phyloP scores from a whole-genome alignment of 2,113 vertebrate genomes.

The Psilopogon haemacephalus region DNA sequence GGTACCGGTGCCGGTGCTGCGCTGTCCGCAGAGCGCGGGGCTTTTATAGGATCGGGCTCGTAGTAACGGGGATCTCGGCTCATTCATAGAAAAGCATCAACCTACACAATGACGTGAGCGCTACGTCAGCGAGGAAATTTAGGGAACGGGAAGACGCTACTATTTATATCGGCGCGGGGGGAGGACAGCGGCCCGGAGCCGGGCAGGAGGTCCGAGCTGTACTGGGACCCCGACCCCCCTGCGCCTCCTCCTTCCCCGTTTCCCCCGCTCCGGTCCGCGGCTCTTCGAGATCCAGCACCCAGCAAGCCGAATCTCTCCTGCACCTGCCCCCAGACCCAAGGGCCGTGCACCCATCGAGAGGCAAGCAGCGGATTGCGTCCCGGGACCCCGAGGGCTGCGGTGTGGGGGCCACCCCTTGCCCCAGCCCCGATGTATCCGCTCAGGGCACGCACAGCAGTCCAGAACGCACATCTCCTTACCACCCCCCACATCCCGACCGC shows the following conservation, averaged over 20 bases:
- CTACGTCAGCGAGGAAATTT: slow-evolving; percentile 70
- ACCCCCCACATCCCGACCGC: too few species aligned
- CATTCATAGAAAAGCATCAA: slow-evolving; percentile 74
- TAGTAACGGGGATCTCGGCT: slow-evolving; percentile 71
- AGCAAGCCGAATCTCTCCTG: background rate
- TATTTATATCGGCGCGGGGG: slow-evolving; percentile 66
- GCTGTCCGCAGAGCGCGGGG: slow-evolving; percentile 30
- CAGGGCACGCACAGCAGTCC: background rate
- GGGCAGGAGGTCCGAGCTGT: background rate
- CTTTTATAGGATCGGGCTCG: slow-evolving; percentile 67
- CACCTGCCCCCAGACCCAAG: background rate
- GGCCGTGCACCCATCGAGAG: rapidly evolving
- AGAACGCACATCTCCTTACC: rapidly evolving
- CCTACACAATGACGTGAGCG: slow-evolving; percentile 72
- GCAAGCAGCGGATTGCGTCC: background rate
- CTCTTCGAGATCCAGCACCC: background rate
- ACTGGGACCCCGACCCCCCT: background rate
- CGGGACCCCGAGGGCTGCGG: rapidly evolving
- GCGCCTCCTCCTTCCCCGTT: background rate
- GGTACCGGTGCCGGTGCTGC: slow-evolving; percentile 7
- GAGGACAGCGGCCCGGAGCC: background rate
- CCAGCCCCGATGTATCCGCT: background rate
- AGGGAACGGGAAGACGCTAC: slow-evolving; percentile 67
- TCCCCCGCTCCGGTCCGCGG: background rate
- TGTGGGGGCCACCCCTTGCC: background rate